Conservation (phyloP, 2,888 invertebrate genomes). For the Hydriomena furcata region DNA sequence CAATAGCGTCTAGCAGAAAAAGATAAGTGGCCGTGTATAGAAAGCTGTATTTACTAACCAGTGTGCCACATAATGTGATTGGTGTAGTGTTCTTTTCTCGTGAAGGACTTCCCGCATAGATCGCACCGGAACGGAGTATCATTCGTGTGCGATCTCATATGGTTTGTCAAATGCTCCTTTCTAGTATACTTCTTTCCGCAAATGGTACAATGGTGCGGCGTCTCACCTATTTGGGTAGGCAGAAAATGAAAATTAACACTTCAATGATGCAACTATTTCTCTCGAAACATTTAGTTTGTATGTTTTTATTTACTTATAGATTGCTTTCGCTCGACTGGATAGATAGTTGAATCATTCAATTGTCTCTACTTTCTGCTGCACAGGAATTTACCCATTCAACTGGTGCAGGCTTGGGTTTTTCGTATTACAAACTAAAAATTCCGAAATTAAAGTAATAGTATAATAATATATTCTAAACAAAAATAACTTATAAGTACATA, state of each 20-base stretch:
- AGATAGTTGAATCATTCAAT: slow-evolving; percentile 82
- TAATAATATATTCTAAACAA: slow-evolving; percentile 19
- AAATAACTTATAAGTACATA: too few species aligned
- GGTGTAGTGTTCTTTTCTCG: slow-evolving; percentile 94
- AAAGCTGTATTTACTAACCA: slow-evolving; percentile 79
- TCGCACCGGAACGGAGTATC: slow-evolving; percentile 94
- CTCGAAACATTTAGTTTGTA: slow-evolving; percentile 58
- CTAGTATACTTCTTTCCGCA: slow-evolving; percentile 95
- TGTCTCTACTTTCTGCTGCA: slow-evolving; percentile 75
- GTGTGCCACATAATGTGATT: slow-evolving; percentile 96
- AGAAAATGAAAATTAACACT: slow-evolving; percentile 60
- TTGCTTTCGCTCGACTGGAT: slow-evolving; percentile 18
- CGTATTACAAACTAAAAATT: slow-evolving; percentile 58
- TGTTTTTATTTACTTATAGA: slow-evolving; percentile 22
- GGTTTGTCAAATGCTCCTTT: slow-evolving; percentile 94
- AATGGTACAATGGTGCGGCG: slow-evolving; percentile 93
- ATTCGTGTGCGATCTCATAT: slow-evolving; percentile 94
- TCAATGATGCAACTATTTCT: slow-evolving; percentile 81
- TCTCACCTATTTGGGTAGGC: slow-evolving; percentile 86
- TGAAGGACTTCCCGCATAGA: slow-evolving; percentile 94
- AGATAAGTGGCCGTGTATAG: slow-evolving; percentile 32
- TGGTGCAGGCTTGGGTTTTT: slow-evolving; percentile 74
- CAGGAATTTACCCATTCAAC: slow-evolving; percentile 50
- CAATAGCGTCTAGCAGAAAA: slow-evolving; percentile 8
- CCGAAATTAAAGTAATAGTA: slow-evolving; percentile 50